Conservation (phyloP, 2,113 vertebrate species). For the Fulica atra region DNA sequence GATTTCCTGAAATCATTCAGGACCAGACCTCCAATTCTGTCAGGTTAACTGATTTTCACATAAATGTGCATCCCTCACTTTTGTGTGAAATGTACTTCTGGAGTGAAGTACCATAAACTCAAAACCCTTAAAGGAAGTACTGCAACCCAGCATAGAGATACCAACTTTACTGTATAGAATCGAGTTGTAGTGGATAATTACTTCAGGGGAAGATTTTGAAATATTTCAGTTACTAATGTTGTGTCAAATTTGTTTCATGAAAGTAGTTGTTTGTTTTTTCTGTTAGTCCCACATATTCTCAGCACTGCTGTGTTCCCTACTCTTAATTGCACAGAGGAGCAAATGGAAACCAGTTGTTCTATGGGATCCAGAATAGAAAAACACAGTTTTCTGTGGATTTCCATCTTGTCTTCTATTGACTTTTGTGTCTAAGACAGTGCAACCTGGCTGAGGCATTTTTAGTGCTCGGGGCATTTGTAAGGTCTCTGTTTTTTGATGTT, state of each 20-base stretch:
- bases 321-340: conserved; percentile 12
- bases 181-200: background rate
- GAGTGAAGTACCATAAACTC: background rate
- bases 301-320: background rate
- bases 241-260: conserved; percentile 8
- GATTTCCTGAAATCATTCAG: conserved; percentile 53
- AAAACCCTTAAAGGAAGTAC: conserved; percentile 25
- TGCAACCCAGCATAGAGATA: background rate
- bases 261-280: background rate
- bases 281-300: background rate
- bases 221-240: background rate
- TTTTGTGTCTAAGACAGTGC: background rate
- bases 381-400: background rate
- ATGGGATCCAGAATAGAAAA: background rate
- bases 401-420: background rate
- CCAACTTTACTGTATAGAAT: background rate
- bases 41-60: conserved; percentile 71
- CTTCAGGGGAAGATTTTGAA: conserved; percentile 17
- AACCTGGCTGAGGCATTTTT: background rate
- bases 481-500: background rate
- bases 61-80: conserved; percentile 34
- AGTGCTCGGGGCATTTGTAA: background rate
- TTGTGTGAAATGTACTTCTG: conserved; percentile 6
- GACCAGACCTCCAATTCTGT: conserved; percentile 33
- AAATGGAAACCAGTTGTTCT: background rate